Percentiles rank a stretch among this genome's conserved stretches.
Conservation (phyloP, 2,113 vertebrate species). For the Chamaetylas fuelleborni region DNA sequence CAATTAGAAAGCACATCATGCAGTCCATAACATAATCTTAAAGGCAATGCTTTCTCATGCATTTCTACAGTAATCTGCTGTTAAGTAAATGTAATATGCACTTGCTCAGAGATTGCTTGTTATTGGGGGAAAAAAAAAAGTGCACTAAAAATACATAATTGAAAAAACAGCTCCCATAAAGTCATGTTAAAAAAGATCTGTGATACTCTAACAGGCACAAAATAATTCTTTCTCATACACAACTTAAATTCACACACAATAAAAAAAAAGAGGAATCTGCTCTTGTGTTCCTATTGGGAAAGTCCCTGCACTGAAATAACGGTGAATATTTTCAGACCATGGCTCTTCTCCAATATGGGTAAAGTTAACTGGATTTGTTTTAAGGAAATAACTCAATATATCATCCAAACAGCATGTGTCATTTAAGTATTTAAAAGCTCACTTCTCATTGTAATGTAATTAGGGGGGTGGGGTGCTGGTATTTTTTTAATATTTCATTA, state of each 20-base stretch:
- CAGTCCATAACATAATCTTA: background rate
- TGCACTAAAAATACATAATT: background rate
- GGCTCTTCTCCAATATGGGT: background rate
- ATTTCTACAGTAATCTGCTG: background rate
- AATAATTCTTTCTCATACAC: background rate
- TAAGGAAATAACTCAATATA: background rate
- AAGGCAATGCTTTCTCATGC: background rate
- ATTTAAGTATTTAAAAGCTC: background rate
- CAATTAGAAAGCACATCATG: background rate
- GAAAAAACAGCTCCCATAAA: background rate
- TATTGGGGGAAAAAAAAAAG: background rate
- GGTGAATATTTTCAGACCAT: background rate
- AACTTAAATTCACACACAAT: background rate
- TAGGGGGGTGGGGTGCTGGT: rapidly evolving
- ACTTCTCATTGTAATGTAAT: background rate
- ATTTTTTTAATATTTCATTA: background rate
- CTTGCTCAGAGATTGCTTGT: background rate
- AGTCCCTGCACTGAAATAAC: background rate
- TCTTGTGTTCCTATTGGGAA: background rate
- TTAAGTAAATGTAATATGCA: background rate
- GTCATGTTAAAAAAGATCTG: background rate
- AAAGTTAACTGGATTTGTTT: background rate
- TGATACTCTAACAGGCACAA: background rate
- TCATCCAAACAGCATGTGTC: background rate
- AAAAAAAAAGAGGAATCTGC: background rate